A percentile compares a stretch with the other conserved stretches of the same genome.
phyloP scores from a whole-genome alignment of 2,113 vertebrate species.

The Gorilla gorilla region DNA sequence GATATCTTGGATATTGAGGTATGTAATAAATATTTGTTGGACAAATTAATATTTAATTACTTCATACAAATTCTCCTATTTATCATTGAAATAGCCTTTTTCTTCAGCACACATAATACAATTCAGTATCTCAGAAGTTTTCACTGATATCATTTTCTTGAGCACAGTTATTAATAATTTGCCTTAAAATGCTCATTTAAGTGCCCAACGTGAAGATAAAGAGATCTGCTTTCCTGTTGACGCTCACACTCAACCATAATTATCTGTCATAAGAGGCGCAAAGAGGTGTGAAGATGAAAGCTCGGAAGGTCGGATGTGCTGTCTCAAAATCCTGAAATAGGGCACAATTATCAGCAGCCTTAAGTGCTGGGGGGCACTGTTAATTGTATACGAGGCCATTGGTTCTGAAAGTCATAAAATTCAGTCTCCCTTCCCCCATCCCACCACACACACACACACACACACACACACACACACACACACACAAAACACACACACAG shows the following conservation, averaged over 20 bases:
- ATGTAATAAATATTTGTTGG: conserved; percentile 52
- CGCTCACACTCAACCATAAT: conserved; percentile 69
- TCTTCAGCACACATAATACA: conserved; percentile 2
- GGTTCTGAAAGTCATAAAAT: conserved; percentile 38
- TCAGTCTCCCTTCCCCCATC: neutral
- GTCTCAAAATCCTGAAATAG: conserved; percentile 48
- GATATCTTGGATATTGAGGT: conserved; percentile 18
- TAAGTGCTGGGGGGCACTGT: conserved; percentile 1
- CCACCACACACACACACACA: neutral
- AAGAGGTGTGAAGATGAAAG: conserved; percentile 73
- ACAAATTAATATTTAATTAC: conserved; percentile 56
- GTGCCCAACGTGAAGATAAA: conserved; percentile 75
- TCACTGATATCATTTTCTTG: conserved; percentile 64
- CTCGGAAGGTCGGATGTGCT: conserved; percentile 54
- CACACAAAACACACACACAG: neutral
- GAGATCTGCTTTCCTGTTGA: conserved; percentile 76
- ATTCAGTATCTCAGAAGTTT: conserved; percentile 60
- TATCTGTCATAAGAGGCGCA: conserved; percentile 72
- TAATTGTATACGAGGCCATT: neutral
- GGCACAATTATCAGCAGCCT: conserved; percentile 54
- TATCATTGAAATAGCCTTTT: conserved; percentile 55
- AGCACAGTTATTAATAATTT: conserved; percentile 72
- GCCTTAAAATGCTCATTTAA: conserved; percentile 77
- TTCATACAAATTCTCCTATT: conserved; percentile 45
- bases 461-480: neutral